These are phyloP conservation scores for Myiothlypis chrysogaster DNA, from an alignment of 2,797 vertebrate species.

Conservation along the genomic window DNA sequence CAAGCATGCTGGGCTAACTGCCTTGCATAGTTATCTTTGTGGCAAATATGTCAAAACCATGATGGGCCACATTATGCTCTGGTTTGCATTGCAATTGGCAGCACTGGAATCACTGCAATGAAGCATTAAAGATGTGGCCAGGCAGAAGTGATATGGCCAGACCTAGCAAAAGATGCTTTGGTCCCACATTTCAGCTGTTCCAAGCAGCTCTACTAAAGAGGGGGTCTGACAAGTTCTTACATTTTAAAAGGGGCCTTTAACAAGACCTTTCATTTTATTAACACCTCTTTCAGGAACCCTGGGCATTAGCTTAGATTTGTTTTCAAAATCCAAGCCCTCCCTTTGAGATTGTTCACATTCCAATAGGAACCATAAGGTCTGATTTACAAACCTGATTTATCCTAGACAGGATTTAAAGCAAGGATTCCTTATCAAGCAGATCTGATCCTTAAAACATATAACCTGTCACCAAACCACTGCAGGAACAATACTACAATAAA, in stretches of 20 bases:
- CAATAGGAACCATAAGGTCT: not conserved
- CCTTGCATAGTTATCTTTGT: not conserved
- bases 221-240: not conserved
- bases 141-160: not conserved
- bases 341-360: conserved; percentile 17
- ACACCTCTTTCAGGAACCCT: not conserved
- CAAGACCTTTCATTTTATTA: not conserved
- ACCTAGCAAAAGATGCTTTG: not conserved
- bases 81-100: not conserved
- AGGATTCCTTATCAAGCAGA: conserved; percentile 32
- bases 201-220: not conserved
- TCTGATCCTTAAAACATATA: conserved; percentile 11
- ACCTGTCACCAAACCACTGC: not conserved
- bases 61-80: not conserved
- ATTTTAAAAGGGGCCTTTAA: conserved; percentile 4
- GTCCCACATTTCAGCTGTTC: not conserved
- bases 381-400: not conserved
- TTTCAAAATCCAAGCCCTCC: conserved; percentile 37
- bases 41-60: not conserved
- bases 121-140: not conserved
- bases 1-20: not conserved
- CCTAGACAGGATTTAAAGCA: not conserved
- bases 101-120: not conserved
- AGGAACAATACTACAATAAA: not conserved
- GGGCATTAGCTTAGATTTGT: not conserved